Conservation (phyloP, 1,140 invertebrate species). For the Delia radicum region DNA sequence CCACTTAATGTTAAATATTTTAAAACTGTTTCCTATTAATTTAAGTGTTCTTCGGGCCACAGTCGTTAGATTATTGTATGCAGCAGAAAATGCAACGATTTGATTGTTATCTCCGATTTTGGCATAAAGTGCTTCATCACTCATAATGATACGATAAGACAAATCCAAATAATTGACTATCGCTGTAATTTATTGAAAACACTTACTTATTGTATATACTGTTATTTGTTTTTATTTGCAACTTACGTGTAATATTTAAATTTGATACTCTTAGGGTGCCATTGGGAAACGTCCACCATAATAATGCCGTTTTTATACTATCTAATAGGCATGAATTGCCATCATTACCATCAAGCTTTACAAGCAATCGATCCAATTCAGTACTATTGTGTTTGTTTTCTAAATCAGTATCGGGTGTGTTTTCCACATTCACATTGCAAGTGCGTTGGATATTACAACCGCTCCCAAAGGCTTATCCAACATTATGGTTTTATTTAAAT, state of each 20-base stretch:
- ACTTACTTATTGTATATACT: no score
- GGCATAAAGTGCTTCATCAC: background rate
- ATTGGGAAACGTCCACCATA: constrained; percentile 10
- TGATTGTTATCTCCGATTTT: background rate
- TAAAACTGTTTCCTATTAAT: background rate
- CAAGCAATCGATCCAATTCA: background rate
- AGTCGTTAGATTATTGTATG: constrained; percentile 21
- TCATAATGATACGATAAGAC: constrained; percentile 6
- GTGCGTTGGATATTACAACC: no score
- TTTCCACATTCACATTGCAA: background rate
- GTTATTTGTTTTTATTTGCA: no score
- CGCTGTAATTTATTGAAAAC: no score
- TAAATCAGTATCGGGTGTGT: background rate
- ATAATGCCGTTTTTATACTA: background rate
- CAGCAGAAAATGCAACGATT: constrained; percentile 14
- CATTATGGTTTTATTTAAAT: background rate
- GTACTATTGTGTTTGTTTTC: background rate
- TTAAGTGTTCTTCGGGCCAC: background rate
- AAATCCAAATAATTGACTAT: constrained; percentile 25
- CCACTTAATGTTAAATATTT: constrained; percentile 18
- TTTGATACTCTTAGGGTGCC: background rate
- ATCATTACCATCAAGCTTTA: background rate
- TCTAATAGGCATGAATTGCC: constrained; percentile 6
- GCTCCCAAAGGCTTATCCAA: background rate
- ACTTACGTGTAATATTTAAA: background rate